Evolutionary conservation across 1,140 invertebrate genomes (phyloP).

Genomic region (Augochlora pura): DNA sequence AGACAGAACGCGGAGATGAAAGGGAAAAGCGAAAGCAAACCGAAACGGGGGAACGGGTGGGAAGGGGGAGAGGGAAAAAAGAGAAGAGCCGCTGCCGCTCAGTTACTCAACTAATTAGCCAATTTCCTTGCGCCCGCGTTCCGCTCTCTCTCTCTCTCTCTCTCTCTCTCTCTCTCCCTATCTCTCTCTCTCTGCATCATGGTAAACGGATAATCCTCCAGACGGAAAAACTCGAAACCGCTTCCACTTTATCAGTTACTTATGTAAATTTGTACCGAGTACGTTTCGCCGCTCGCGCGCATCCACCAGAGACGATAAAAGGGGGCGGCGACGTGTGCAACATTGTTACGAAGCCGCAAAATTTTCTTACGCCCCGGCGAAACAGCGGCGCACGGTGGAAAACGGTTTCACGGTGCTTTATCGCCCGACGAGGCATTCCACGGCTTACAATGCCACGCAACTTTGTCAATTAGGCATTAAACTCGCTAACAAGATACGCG

Average conservation of each 20-base stretch:
- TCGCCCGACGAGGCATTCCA: neutral
- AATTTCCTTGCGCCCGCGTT: conserved; percentile 36
- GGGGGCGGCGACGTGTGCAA: neutral
- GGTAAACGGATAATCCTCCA: conserved; percentile 18
- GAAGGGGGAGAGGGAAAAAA: neutral
- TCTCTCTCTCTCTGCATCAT: neutral
- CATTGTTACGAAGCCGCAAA: neutral
- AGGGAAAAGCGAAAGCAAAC: too few relatives aligned
- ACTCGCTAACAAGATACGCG: too few relatives aligned
- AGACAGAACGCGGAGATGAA: conserved; percentile 1
- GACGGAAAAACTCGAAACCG: conserved; percentile 33
- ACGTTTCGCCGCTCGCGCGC: neutral
- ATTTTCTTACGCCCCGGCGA: neutral
- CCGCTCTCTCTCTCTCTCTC: too few relatives aligned
- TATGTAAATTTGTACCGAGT: conserved; percentile 29
- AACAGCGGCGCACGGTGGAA: neutral
- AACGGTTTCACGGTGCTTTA: too few relatives aligned
- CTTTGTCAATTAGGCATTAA: too few relatives aligned
- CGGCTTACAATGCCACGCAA: too few relatives aligned
- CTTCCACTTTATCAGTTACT: conserved; percentile 42
- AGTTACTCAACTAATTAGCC: conserved; percentile 37
- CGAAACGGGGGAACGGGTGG: too few relatives aligned
- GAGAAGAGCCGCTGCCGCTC: neutral
- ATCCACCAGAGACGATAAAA: neutral
- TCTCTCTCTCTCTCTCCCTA: too few relatives aligned